Conservation (phyloP, 37 sponge, comb jelly and placozoan species). For the Lycopodina hypogea region DNA sequence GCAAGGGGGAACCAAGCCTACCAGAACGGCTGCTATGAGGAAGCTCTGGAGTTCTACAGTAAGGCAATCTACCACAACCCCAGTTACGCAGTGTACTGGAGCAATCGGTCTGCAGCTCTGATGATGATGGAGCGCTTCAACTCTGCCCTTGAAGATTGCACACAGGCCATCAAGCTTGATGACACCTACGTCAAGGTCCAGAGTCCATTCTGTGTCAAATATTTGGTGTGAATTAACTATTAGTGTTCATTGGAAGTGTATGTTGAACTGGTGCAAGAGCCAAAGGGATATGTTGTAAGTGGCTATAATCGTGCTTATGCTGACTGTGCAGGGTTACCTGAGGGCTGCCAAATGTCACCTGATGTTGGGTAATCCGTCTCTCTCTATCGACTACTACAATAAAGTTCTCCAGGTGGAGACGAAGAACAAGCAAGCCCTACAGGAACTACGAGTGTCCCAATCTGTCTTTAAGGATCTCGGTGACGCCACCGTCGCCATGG, state of each 20-base stretch:
- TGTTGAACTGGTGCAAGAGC: too few species aligned
- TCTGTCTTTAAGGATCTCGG: neutral
- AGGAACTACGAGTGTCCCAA: constrained; percentile 47
- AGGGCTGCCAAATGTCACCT: constrained; percentile 88
- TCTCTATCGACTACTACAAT: constrained; percentile 60
- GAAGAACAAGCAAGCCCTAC: constrained; percentile 52
- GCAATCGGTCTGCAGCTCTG: constrained; percentile 81
- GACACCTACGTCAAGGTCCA: constrained; percentile 64
- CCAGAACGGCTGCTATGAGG: constrained; percentile 60
- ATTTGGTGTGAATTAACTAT: too few species aligned
- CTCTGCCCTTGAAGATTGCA: constrained; percentile 79
- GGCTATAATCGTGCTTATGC: too few species aligned
- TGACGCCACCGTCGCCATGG: constrained; percentile 1
- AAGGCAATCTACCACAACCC: constrained; percentile 57
- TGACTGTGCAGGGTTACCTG: constrained; percentile 67
- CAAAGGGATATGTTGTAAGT: too few species aligned
- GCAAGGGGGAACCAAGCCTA: constrained; percentile 72
- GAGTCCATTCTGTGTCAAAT: too few species aligned
- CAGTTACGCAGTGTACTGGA: constrained; percentile 54
- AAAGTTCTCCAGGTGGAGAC: constrained; percentile 65
- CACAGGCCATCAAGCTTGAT: constrained; percentile 84
- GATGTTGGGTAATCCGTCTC: constrained; percentile 77
- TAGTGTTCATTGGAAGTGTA: too few species aligned
- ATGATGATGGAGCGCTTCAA: constrained; percentile 83
- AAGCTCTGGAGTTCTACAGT: constrained; percentile 52